These are phyloP conservation scores for Trialeurodes vaporariorum DNA, from an alignment of 1,140 invertebrate species.

Conservation along the genomic window DNA sequence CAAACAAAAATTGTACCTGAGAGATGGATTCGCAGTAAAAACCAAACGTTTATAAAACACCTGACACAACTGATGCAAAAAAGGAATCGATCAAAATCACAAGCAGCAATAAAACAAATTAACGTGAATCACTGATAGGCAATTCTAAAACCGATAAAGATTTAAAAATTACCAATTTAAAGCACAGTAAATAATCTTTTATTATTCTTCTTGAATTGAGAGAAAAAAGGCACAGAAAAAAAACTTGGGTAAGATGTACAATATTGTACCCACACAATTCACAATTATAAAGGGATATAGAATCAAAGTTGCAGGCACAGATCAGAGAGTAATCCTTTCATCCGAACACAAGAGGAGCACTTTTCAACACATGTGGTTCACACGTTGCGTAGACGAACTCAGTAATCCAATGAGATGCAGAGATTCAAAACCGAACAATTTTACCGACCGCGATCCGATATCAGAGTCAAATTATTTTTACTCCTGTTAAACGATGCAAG, in stretches of 20 bases:
- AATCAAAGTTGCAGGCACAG: not conserved
- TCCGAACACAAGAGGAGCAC: not conserved
- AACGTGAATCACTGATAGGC: too few relatives aligned
- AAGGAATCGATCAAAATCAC: too few relatives aligned
- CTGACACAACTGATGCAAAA: too few relatives aligned
- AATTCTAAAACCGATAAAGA: too few relatives aligned
- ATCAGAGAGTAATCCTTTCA: not conserved
- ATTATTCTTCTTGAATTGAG: not conserved
- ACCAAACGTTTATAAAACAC: too few relatives aligned
- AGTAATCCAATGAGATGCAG: not conserved
- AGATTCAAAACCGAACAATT: not conserved
- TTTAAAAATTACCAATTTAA: too few relatives aligned
- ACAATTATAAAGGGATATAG: not conserved
- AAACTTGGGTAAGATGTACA: not conserved
- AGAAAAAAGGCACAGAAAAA: not conserved
- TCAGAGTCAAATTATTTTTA: not conserved
- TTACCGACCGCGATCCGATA: not conserved
- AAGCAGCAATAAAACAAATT: too few relatives aligned
- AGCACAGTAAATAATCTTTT: not conserved
- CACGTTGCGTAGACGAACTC: not conserved
- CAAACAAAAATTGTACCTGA: too few relatives aligned
- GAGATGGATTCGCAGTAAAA: too few relatives aligned
- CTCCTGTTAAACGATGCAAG: not conserved
- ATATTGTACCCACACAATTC: not conserved
- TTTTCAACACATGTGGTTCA: not conserved